Evolutionary conservation across 2,797 vertebrate genomes (phyloP), one percentile per base, ranked within the genome.

Genomic region (Rhyacichthys aspro): DNA sequence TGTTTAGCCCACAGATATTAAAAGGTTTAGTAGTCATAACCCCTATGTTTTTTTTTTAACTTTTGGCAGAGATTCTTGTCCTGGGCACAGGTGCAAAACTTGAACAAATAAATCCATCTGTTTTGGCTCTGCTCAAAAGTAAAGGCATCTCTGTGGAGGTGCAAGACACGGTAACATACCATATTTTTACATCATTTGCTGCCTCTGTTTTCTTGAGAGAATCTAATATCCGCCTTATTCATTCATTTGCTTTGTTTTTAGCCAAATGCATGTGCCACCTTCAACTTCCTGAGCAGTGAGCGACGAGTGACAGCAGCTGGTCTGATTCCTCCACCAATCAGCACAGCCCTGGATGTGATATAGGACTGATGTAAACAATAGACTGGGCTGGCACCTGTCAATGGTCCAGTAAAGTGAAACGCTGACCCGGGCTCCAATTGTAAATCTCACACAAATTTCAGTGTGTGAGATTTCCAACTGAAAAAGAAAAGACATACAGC

Each of bases 241-340:
- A 10, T 11, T 0, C 8, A 5, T 50, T n/a, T 64, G 3, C 45
- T 17, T 53, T 63, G 19, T 7, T 63, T 36, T 63, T 43, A 99
- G 97, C 85, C 95, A 0, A 98, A 98, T 0, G 97, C 97, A 0
- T 98, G 96, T 5, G 96, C 97, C 19, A 98, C 96, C 2, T 99
- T 96, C 89, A 99, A 98, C 90, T 95, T 99, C 78, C 83, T 99
- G 66, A 79, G 53, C 0, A 95, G 86, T 2, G 97, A 98, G 79
- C 81, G 89, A 8, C 92, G 96, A 0, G 0, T 93, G 1, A 76
- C 86, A 0, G 97, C 94, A 0, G 96, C 97, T 1, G 97, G 84
- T 17, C 91, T 99, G 46, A 99, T 99, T 55, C 97, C 97, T 11
- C 94, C 96, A 0, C 77, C 74, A 0, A 0, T 52, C 37, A 84